Base-by-base conservation (phyloP, 2,113 vertebrate genomes). In the Clarias batrachus region DNA sequence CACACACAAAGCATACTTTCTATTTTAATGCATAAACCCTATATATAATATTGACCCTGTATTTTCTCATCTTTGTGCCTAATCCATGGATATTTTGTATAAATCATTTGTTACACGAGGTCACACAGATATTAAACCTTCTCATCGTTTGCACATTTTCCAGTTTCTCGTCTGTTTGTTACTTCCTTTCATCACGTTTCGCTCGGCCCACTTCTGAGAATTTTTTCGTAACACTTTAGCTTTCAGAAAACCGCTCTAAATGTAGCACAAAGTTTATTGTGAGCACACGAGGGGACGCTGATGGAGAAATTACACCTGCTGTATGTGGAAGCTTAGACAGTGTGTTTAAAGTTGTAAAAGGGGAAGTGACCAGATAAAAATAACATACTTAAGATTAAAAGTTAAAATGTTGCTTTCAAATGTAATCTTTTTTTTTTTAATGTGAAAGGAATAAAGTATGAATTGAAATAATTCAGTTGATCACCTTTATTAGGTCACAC, bases 71-170 rank as follows among this genome's bases (percentile, higher is more conserved):
- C 84, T 91, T 82, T 27, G 77, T 90, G 37, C 84, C 81, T 82
- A 77, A 81, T 81, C 54, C 84, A 86, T 90, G 70, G 77, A 79
- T 88, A 86, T 92, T 91, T 91, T 92, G 88, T 91, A 91, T 88
- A 84, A 91, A 89, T 89, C 79, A 87, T 87, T 91, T 91, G 87
- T 88, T 87, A 90, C 89, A 88, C 86, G 54, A 90, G 87, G 87
- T 89, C 86, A 89, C 88, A 87, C 88, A 87, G 74, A 86, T 88
- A 92, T 92, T 91, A 92, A 92, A 92, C 88, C 71, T 89, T 89
- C 84, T 91, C 86, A 89, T 91, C 90, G 87, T 91, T 92, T 92
- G 88, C 91, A 90, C 85, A 81, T 84, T 77, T 48, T 16, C 37
- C 27, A 4, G 9, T 0, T 27, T 84, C 37, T 21, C 23, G 37